Conservation (phyloP, 2,113 vertebrate species). For the Gobiocypris rarus region DNA sequence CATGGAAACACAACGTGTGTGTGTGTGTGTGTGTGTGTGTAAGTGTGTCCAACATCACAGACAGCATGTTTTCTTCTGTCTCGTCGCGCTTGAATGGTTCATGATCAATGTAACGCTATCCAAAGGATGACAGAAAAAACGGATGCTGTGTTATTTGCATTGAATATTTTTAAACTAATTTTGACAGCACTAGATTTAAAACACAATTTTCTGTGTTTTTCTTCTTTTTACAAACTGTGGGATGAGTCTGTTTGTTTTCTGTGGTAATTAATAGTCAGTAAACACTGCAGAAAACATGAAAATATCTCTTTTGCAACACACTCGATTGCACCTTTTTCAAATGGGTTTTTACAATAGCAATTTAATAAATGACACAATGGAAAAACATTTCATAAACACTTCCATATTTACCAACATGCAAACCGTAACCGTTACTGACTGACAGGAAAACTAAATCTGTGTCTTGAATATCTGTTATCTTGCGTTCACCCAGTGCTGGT, state of each 20-base stretch:
- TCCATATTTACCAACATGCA: not conserved
- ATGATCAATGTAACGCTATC: no score
- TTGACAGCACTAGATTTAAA: no score
- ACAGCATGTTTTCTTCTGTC: no score
- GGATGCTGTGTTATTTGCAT: no score
- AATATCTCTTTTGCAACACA: not conserved
- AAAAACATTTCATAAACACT: not conserved
- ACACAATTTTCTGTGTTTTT: no score
- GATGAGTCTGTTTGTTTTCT: not conserved
- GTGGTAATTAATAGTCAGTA: not conserved
- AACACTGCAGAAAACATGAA: no score
- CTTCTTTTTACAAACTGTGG: not conserved
- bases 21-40: no score
- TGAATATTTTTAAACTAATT: no score
- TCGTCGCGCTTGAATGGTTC: no score
- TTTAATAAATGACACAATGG: not conserved
- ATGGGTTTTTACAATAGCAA: not conserved
- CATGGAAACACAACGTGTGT: no score
- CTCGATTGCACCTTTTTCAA: not conserved
- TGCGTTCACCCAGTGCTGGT: not conserved
- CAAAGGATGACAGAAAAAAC: no score
- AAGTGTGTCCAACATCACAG: no score
- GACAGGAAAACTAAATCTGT: not conserved
- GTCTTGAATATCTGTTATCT: conserved; percentile 19
- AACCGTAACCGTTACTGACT: not conserved